These are phyloP conservation scores for Antrozous pallidus DNA, from an alignment of 2,797 vertebrate species.

Conservation along the genomic window DNA sequence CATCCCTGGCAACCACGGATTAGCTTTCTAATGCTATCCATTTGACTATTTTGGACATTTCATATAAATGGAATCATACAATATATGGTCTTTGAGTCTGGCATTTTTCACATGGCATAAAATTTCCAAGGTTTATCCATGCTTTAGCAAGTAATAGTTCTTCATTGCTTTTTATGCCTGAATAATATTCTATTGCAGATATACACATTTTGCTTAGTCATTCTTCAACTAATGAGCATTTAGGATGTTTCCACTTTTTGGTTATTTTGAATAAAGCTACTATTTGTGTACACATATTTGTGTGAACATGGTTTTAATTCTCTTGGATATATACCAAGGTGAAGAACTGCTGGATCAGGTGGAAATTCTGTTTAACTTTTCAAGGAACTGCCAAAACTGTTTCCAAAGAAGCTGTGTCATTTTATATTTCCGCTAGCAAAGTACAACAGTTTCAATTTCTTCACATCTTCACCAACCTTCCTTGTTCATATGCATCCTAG, in stretches of 20 bases:
- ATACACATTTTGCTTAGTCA: constrained; percentile 19
- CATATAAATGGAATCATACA: background rate
- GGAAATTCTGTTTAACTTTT: constrained; percentile 30
- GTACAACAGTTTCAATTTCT: constrained; percentile 26
- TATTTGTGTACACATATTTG: background rate
- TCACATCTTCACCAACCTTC: background rate
- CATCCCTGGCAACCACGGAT: background rate
- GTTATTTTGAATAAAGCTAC: constrained; percentile 36
- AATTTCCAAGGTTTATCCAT: constrained; percentile 2
- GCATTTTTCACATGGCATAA: constrained; percentile 25
- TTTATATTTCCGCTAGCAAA: constrained; percentile 28
- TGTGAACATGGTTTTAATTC: background rate
- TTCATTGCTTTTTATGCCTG: constrained; percentile 32
- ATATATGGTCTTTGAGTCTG: background rate
- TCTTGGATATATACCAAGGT: background rate
- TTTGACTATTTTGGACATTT: constrained; percentile 8
- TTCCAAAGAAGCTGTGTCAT: constrained; percentile 22
- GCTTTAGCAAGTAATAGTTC: background rate
- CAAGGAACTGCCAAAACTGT: background rate
- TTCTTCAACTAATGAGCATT: background rate
- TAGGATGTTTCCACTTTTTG: constrained; percentile 21
- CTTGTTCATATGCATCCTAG: background rate
- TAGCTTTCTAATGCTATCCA: background rate
- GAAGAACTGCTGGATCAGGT: background rate
- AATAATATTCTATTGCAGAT: constrained; percentile 31